Evolutionary conservation across 2,113 vertebrate genomes (phyloP), one percentile per base, ranked within the genome.

Genomic region (Oncorhynchus keta): DNA sequence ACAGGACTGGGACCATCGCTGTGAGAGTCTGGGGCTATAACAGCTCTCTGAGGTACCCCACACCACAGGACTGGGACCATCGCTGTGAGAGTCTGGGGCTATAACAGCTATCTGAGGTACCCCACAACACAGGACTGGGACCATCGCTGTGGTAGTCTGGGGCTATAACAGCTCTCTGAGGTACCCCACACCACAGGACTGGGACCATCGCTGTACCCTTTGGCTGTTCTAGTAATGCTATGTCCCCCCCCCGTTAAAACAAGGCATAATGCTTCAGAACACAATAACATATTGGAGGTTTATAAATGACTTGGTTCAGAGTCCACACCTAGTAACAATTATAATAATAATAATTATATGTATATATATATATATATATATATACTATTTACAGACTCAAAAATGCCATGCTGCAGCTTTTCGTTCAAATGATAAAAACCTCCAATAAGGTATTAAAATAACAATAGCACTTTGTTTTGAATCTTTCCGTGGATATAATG

Each of bases 391-490:
- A 98, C 97, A 99, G 95, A 97, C 94, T 93, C 95, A 95, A 96
- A 97, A 94, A 97, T 91, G 93, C 95, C 96, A 97, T 98, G 97
- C 96, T 95, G 94, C 94, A 95, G 95, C 95, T 95, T 93, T 92
- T 95, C 93, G 94, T 94, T 95, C 95, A 96, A 97, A 98, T 97
- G 95, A 96, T 95, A 95, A 96, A 95, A 96, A 94, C 95, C 92
- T 95, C 94, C 96, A 96, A 98, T 94, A 95, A 96, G 96, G 97
- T 98, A 99, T 95, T 98, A 98, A 99, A 99, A 99, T 97, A 99
- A 96, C 95, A 97, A 97, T 95, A 97, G 97, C 96, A 98, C 96
- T 97, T 91, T 18, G 9, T 11, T 45, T 57, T 95, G 88, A 91
- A 94, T 93, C 95, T 95, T 95, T 95, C 92, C 93, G 16, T 55